Evolutionary conservation across 2,113 vertebrate genomes (phyloP).

Genomic region (Dasyurus viverrinus): DNA sequence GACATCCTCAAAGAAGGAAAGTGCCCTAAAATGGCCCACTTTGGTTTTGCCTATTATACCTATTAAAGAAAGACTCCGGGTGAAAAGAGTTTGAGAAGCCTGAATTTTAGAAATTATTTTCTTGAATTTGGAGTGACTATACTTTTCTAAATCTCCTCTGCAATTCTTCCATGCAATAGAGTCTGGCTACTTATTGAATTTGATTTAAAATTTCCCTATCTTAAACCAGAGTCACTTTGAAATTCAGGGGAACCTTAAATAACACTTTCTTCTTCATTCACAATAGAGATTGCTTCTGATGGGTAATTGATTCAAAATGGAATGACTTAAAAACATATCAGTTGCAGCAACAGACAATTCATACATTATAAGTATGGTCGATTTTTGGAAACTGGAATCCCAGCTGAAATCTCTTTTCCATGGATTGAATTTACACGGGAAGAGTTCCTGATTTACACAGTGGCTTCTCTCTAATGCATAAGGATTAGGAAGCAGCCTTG

Average conservation of each 20-base stretch:
- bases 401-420: conserved; percentile 79
- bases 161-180: conserved; percentile 30
- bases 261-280: conserved; percentile 57
- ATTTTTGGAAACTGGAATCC: conserved; percentile 72
- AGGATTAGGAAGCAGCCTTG: conserved; percentile 77
- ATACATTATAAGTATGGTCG: conserved; percentile 68
- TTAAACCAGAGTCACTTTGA: conserved; percentile 50
- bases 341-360: conserved; percentile 72
- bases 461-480: conserved; percentile 78
- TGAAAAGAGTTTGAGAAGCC: background rate
- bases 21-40: background rate
- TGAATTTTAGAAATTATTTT: background rate
- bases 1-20: background rate
- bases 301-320: conserved; percentile 81
- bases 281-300: conserved; percentile 64
- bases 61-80: background rate
- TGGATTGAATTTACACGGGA: conserved; percentile 80
- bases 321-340: conserved; percentile 76
- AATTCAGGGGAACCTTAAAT: conserved; percentile 49
- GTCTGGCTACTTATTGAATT: conserved; percentile 24
- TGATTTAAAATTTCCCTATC: conserved; percentile 47
- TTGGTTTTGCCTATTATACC: background rate
- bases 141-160: background rate
- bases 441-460: conserved; percentile 81
- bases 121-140: background rate